Percentiles rank a stretch among this genome's conserved stretches.
Evolutionary conservation across 2,113 vertebrate species (phyloP).

Genomic region (Meles meles): DNA sequence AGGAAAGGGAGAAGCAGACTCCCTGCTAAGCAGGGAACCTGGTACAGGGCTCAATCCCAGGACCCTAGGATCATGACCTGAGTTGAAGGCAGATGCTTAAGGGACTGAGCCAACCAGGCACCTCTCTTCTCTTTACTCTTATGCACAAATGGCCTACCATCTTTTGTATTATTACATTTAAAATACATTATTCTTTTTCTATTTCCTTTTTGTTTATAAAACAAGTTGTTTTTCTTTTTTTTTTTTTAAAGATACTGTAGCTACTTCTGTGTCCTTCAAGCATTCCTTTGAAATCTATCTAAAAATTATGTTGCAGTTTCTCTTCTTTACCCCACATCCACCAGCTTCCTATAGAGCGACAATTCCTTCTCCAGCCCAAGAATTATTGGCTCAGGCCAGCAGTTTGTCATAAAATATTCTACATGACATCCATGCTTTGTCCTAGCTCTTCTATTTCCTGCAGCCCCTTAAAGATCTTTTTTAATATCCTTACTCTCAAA

Average conservation of each 20-base stretch:
- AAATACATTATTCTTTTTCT: background rate
- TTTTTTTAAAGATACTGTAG: background rate
- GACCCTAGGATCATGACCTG: too few relatives aligned
- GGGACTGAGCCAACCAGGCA: background rate
- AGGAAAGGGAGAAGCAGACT: too few relatives aligned
- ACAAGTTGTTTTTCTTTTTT: background rate
- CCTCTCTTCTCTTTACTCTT: background rate
- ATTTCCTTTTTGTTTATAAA: background rate
- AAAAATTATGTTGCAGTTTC: background rate
- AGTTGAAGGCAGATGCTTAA: background rate
- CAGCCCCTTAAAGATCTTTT: conserved; percentile 72
- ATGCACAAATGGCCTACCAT: background rate
- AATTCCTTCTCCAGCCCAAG: conserved; percentile 32
- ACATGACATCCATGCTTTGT: conserved; percentile 74
- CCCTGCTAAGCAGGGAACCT: too few relatives aligned
- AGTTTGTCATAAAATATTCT: conserved; percentile 75
- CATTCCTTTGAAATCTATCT: conserved; percentile 7
- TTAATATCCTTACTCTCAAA: conserved; percentile 78
- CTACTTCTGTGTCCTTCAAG: background rate
- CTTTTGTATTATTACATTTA: background rate
- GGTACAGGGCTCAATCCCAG: too few relatives aligned
- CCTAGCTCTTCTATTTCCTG: conserved; percentile 74
- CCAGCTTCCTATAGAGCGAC: background rate
- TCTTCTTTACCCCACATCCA: background rate
- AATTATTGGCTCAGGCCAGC: conserved; percentile 64